Conservation (phyloP, 1,140 invertebrate species). For the Pogonus chalceus region DNA sequence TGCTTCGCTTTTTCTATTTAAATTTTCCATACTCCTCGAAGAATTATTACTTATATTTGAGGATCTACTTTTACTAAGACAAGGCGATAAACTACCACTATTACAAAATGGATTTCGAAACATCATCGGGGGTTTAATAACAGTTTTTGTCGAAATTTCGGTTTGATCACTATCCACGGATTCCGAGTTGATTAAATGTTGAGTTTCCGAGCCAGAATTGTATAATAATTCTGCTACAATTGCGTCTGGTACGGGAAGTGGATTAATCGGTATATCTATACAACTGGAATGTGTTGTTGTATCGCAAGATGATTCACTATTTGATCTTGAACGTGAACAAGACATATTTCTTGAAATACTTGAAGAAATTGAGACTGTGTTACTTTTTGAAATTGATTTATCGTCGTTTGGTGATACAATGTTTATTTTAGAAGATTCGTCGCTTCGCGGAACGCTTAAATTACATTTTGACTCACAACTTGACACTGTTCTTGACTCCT, state of each 20-base stretch:
- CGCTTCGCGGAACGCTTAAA: neutral
- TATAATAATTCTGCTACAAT: conserved; percentile 41
- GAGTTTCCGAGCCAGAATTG: conserved; percentile 23
- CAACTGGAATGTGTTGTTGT: conserved; percentile 40
- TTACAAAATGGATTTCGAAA: conserved; percentile 40
- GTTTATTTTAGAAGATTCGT: neutral
- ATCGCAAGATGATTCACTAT: conserved; percentile 9
- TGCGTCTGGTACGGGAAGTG: conserved; percentile 37
- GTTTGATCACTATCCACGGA: conserved; percentile 26
- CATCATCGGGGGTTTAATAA: conserved; percentile 45
- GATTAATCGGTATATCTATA: conserved; percentile 39
- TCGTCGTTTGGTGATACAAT: neutral
- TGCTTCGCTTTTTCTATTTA: conserved; percentile 11
- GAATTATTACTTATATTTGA: no score
- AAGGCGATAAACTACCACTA: neutral
- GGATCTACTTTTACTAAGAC: neutral
- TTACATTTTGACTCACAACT: neutral
- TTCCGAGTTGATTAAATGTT: conserved; percentile 20
- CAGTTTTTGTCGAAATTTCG: conserved; percentile 24
- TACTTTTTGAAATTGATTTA: neutral
- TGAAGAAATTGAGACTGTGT: neutral
- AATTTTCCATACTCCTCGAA: no score
- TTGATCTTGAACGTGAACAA: neutral
- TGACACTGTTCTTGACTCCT: conserved; percentile 7
- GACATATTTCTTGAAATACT: neutral